Percentiles rank a stretch among this genome's conserved stretches.
phyloP scores from a whole-genome alignment of 2,888 invertebrate species.

The Oscheius sp. region DNA sequence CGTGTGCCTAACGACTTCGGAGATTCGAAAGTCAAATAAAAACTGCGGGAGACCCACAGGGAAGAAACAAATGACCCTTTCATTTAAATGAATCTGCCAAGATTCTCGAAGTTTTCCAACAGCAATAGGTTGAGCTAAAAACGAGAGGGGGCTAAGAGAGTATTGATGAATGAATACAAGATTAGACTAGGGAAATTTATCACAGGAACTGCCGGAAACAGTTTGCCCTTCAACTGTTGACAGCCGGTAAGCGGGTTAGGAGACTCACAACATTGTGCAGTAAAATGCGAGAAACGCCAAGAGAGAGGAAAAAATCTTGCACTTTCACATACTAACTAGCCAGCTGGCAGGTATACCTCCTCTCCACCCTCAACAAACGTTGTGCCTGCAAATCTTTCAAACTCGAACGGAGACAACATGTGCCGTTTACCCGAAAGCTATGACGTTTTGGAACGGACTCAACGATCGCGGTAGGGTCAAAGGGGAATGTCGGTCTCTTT shows the following conservation, averaged over 20 bases:
- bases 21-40: slow-evolving; percentile 23
- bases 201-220: slow-evolving; percentile 1
- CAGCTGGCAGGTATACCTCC: not conserved
- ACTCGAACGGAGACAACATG: too few species aligned
- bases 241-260: slow-evolving; percentile 30
- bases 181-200: not conserved
- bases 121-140: not conserved
- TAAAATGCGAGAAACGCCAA: too few species aligned
- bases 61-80: slow-evolving; percentile 2
- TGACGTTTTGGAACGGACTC: too few species aligned
- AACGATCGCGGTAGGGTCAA: too few species aligned
- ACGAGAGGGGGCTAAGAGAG: not conserved
- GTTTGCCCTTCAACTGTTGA: slow-evolving; percentile 18
- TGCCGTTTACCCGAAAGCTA: too few species aligned
- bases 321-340: slow-evolving; percentile 11
- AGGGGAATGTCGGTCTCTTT: too few species aligned
- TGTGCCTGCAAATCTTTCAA: too few species aligned
- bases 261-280: slow-evolving; percentile 24
- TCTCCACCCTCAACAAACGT: not conserved
- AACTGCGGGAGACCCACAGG: slow-evolving; percentile 19
- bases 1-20: slow-evolving; percentile 23
- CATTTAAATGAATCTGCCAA: not conserved
- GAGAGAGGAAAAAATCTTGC: too few species aligned
- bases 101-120: not conserved
- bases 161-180: not conserved